A percentile compares a stretch with the other conserved stretches of the same genome.
These are phyloP conservation scores for Lymantria dispar DNA, from an alignment of 2,888 invertebrate genomes.

Conservation along the genomic window DNA sequence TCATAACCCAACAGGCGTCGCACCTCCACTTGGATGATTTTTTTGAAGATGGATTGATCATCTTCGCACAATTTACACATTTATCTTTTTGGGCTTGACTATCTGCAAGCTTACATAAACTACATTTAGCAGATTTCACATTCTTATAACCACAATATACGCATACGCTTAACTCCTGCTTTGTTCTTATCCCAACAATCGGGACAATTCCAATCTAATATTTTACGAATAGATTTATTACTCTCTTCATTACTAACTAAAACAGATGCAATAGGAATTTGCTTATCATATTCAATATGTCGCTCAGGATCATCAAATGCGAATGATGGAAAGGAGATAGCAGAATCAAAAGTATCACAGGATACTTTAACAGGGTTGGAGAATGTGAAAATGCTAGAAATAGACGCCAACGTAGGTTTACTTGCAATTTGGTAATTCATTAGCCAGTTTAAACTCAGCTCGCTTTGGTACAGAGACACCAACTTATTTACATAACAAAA, in stretches of 20 bases:
- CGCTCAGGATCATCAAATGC: slow-evolving; percentile 53
- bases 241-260: slow-evolving; percentile 28
- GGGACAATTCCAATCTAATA: not conserved
- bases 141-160: slow-evolving; percentile 50
- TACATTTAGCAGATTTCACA: slow-evolving; percentile 31
- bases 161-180: slow-evolving; percentile 40
- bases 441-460: slow-evolving; percentile 7
- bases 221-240: slow-evolving; percentile 12
- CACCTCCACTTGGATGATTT: slow-evolving; percentile 51
- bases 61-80: slow-evolving; percentile 46
- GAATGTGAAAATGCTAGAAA: slow-evolving; percentile 46
- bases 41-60: slow-evolving; percentile 1
- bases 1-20: slow-evolving; percentile 50
- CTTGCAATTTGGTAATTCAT: slow-evolving; percentile 17
- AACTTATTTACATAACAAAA: no score
- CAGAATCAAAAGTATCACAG: slow-evolving; percentile 25
- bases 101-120: slow-evolving; percentile 41
- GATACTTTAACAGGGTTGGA: slow-evolving; percentile 52
- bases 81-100: slow-evolving; percentile 34
- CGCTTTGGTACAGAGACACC: slow-evolving; percentile 1
- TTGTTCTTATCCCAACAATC: slow-evolving; percentile 49
- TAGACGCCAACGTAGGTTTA: slow-evolving; percentile 23
- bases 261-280: slow-evolving; percentile 27
- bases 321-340: slow-evolving; percentile 37
- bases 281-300: slow-evolving; percentile 31